Percentiles rank a stretch among this genome's conserved stretches.
phyloP scores from a whole-genome alignment of 2,888 invertebrate genomes.

The Leucophenga montana region DNA sequence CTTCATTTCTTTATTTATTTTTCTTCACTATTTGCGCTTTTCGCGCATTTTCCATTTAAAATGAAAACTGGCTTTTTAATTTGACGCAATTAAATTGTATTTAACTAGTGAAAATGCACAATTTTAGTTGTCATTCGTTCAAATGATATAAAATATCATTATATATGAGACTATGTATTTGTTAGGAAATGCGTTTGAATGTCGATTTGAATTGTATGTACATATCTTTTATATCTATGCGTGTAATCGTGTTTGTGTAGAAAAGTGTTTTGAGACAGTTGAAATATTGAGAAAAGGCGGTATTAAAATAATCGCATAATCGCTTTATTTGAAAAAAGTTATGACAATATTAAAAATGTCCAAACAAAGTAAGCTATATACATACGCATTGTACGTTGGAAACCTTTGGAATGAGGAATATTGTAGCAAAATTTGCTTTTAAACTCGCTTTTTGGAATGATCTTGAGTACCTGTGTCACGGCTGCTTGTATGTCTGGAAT shows the following conservation, averaged over 20 bases:
- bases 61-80: slow-evolving; percentile 21
- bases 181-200: slow-evolving; percentile 5
- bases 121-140: slow-evolving; percentile 15
- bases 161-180: not conserved
- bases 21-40: slow-evolving; percentile 11
- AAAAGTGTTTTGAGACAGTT: no score
- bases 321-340: not conserved
- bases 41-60: slow-evolving; percentile 7
- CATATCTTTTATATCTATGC: no score
- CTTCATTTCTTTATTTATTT: not conserved
- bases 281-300: not conserved
- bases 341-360: no score
- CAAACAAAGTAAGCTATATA: no score
- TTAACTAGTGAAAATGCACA: slow-evolving; percentile 23
- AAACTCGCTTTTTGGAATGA: no score
- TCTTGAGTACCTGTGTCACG: no score
- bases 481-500: no score
- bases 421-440: no score
- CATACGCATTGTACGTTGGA: no score
- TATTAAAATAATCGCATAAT: slow-evolving; percentile 16
- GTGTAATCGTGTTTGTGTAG: no score
- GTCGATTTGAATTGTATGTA: not conserved
- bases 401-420: no score
- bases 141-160: no score
- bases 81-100: slow-evolving; percentile 32